phyloP scores from a whole-genome alignment of 92 coral and sea anemone species.

The Palythoa grandis region DNA sequence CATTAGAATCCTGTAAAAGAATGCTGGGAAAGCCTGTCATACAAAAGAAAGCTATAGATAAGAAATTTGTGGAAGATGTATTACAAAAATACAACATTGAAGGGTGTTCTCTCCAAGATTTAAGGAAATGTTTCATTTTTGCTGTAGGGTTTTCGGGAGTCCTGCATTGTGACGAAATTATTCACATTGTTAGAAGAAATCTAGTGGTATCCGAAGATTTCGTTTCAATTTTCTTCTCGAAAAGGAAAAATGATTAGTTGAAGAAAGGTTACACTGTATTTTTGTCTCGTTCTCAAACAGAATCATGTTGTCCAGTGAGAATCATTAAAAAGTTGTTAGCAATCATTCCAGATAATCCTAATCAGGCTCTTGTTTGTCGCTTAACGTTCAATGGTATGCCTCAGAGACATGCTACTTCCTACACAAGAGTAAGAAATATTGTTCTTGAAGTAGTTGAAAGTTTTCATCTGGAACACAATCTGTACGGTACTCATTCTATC shows the following conservation, averaged over 20 bases:
- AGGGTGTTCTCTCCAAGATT: slow-evolving; percentile 23
- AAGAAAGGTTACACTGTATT: slow-evolving; percentile 2
- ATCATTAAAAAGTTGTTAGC: slow-evolving; percentile 44
- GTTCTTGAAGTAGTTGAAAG: not conserved
- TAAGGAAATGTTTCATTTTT: slow-evolving; percentile 27
- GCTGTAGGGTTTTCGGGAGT: slow-evolving; percentile 15
- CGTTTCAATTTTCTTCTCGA: not conserved
- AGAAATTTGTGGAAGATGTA: slow-evolving; percentile 15
- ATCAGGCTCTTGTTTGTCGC: slow-evolving; percentile 53
- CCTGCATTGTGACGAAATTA: slow-evolving; percentile 39
- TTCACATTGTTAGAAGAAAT: slow-evolving; percentile 10
- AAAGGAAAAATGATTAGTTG: not conserved
- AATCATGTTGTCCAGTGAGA: slow-evolving; percentile 46
- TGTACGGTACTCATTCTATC: slow-evolving; percentile 55
- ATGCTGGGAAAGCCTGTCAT: slow-evolving; percentile 26
- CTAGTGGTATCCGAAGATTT: not conserved
- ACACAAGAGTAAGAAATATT: slow-evolving; percentile 56
- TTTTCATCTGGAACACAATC: slow-evolving; percentile 29
- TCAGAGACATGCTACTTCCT: slow-evolving; percentile 34
- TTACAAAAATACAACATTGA: slow-evolving; percentile 6
- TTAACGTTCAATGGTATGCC: not conserved
- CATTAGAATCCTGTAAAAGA: slow-evolving; percentile 33
- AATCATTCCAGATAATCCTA: slow-evolving; percentile 43
- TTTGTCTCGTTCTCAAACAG: not conserved
- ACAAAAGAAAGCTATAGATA: slow-evolving; percentile 31